Percentiles rank a stretch among this genome's conserved stretches.
These are phyloP conservation scores for Hesperia comma DNA, from an alignment of 2,888 invertebrate species.

Conservation along the genomic window DNA sequence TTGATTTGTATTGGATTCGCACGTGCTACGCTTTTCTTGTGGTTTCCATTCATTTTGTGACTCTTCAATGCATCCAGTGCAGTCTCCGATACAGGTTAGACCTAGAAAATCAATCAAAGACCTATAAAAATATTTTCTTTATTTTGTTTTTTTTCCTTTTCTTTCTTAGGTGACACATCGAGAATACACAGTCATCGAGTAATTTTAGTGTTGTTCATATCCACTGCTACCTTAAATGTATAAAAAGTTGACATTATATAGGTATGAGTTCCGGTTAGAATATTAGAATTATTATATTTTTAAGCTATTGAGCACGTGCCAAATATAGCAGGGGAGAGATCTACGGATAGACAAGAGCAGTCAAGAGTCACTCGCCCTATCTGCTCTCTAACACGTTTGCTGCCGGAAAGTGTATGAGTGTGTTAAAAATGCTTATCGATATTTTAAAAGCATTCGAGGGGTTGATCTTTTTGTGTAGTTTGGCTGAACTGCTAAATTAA, in stretches of 20 bases:
- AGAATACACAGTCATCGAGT: too few species aligned
- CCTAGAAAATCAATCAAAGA: neutral
- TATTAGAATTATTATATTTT: neutral
- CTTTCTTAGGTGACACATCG: too few species aligned
- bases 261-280: neutral
- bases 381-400: conserved; percentile 63
- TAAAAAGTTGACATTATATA: too few species aligned
- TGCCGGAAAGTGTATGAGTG: conserved; percentile 29
- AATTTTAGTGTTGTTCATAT: too few species aligned
- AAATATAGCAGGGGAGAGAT: conserved; percentile 35
- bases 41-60: conserved; percentile 26
- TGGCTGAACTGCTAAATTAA: neutral
- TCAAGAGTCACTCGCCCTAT: conserved; percentile 58
- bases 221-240: too few species aligned
- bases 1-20: conserved; percentile 37
- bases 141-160: too few species aligned
- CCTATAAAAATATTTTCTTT: too few species aligned
- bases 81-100: neutral
- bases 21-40: conserved; percentile 34
- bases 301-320: conserved; percentile 45
- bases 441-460: conserved; percentile 23
- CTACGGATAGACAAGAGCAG: conserved; percentile 44
- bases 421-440: conserved; percentile 26
- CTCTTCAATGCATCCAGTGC: conserved; percentile 15
- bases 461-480: conserved; percentile 8